These are phyloP conservation scores for Zhuqinia jingwanae DNA, from an alignment of 2,888 invertebrate species.

Conservation along the genomic window DNA sequence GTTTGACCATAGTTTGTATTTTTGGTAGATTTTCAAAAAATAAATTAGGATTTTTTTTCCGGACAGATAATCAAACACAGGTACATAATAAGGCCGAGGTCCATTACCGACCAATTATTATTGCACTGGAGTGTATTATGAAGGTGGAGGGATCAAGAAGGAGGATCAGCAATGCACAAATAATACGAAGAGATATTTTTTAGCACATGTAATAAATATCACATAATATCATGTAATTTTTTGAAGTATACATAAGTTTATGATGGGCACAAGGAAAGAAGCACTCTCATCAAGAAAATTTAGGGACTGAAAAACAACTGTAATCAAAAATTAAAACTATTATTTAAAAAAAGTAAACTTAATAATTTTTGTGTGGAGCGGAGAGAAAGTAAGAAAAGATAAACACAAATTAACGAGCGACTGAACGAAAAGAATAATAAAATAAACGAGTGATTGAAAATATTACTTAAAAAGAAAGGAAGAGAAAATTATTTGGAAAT, in stretches of 20 bases:
- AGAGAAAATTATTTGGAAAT: too few species aligned
- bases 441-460: slow-evolving; percentile 14
- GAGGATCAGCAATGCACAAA: slow-evolving; percentile 37
- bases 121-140: slow-evolving; percentile 1
- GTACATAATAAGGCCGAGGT: neutral
- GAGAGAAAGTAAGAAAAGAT: slow-evolving; percentile 66
- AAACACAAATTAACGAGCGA: slow-evolving; percentile 39
- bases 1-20: neutral
- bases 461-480: neutral
- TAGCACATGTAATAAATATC: too few species aligned
- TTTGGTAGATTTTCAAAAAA: neutral
- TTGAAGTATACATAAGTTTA: slow-evolving; percentile 23
- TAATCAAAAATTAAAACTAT: neutral
- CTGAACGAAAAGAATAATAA: slow-evolving; percentile 8
- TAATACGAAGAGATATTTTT: neutral
- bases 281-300: slow-evolving; percentile 1
- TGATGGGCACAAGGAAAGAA: neutral
- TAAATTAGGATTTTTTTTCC: neutral
- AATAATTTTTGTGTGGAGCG: slow-evolving; percentile 48
- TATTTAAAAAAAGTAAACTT: neutral
- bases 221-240: too few species aligned
- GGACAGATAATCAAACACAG: slow-evolving; percentile 13
- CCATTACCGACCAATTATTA: slow-evolving; percentile 4
- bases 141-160: neutral
- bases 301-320: neutral